Percentiles rank a stretch among this genome's conserved stretches.
These are phyloP conservation scores for Nephrotoma appendiculata DNA, from an alignment of 2,888 invertebrate genomes.

Conservation along the genomic window DNA sequence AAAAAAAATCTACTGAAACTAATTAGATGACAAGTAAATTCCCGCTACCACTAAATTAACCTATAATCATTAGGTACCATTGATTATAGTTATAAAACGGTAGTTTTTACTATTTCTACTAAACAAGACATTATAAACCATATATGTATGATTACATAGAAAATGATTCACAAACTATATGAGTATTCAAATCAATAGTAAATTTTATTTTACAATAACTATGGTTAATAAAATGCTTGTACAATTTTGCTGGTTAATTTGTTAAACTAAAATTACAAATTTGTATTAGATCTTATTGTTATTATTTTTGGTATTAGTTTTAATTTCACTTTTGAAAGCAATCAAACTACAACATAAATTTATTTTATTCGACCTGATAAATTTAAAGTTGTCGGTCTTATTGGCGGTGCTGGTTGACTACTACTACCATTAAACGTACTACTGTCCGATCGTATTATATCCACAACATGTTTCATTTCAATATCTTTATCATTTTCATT, in stretches of 20 bases:
- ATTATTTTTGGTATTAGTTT: not conserved
- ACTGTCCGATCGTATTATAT: not conserved
- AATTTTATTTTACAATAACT: not conserved
- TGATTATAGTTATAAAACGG: too few species aligned
- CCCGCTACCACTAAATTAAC: too few species aligned
- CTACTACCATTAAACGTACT: not conserved
- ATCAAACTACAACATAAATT: not conserved
- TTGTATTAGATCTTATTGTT: not conserved
- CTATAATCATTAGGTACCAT: too few species aligned
- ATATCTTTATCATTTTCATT: not conserved
- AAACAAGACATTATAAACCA: too few species aligned
- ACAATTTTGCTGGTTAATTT: not conserved
- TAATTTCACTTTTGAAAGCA: not conserved
- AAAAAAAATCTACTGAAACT: too few species aligned
- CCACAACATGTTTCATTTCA: not conserved
- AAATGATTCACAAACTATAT: too few species aligned
- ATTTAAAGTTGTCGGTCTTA: conserved; percentile 6
- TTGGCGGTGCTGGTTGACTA: not conserved
- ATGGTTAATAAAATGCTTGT: not conserved
- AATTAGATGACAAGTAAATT: too few species aligned
- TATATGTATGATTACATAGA: too few species aligned
- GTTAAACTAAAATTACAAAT: not conserved
- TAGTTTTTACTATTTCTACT: too few species aligned
- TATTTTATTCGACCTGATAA: conserved; percentile 2
- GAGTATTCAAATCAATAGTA: not conserved